Conservation (phyloP, 2,888 invertebrate genomes). For the Tanypteryx hageni region DNA sequence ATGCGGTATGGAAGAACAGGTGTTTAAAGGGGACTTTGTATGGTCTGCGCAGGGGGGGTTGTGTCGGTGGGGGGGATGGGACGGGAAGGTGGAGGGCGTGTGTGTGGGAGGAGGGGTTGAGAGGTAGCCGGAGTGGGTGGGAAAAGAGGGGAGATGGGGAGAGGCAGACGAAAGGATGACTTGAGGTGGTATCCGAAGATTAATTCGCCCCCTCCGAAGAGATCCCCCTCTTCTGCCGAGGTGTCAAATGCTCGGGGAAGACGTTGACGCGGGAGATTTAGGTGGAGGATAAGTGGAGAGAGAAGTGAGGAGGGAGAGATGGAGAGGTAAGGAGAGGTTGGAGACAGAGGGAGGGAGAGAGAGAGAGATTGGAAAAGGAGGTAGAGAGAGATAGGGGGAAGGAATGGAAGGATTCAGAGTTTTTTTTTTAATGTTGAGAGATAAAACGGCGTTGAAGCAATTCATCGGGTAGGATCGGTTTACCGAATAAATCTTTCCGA, state of each 20-base stretch:
- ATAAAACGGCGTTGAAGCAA: conserved; percentile 24
- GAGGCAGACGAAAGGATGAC: not conserved
- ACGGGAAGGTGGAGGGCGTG: not conserved
- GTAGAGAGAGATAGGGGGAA: too few relatives aligned
- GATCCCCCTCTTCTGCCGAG: not conserved
- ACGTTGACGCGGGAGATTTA: not conserved
- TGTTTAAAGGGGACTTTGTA: conserved; percentile 1
- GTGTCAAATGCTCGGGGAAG: conserved; percentile 25
- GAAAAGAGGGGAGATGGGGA: not conserved
- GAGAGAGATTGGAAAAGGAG: not conserved
- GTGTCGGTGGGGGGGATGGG: not conserved
- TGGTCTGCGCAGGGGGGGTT: not conserved
- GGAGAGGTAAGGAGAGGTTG: too few relatives aligned
- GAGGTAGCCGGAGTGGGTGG: too few relatives aligned
- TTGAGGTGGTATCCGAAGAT: not conserved
- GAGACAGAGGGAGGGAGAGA: too few relatives aligned
- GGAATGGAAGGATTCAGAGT: too few relatives aligned
- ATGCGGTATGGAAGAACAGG: not conserved
- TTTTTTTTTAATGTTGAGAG: not conserved
- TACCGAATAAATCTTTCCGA: not conserved
- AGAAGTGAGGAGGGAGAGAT: too few relatives aligned
- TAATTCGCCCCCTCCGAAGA: not conserved
- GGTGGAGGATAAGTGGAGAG: not conserved
- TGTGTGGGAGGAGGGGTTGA: too few relatives aligned
- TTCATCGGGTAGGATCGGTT: conserved; percentile 8